Base-by-base conservation (phyloP, 1,140 invertebrate genomes). In the Drosophila lini region DNA sequence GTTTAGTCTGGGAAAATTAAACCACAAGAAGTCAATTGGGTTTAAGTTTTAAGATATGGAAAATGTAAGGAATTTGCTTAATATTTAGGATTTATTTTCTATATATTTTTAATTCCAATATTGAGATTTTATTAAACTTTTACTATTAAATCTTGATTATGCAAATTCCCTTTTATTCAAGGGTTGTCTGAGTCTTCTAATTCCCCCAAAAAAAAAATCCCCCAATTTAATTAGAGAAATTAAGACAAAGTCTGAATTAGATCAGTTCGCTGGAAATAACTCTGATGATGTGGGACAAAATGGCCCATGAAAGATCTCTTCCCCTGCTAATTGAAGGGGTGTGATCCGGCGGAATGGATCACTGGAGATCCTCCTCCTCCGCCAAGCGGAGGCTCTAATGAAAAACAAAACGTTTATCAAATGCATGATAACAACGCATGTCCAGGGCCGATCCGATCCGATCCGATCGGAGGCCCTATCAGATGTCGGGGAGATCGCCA, bases 331-430 rank as follows among this genome's bases (percentile, higher is more conserved):
- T 89, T 74, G 69, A 84, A 81, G 84, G 85, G 74, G 73, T 88
- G 83, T 82, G 79, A 85, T 86, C 81, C 22, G 36, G 7, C 50
- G 34, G 13, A 32, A 36, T 32, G 52, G 42, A 40, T 32, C 15
- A 44, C 34, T 63, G 47, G 28, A 28, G 61, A 65, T 42, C 47
- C 45, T 47, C 62, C 65, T 53, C 38, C 65, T 42, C 13, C 50
- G 36, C 56, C 25, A 28, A 28, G 50, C 28, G 34, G 41, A 58
- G 71, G 78, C 81, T 70, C 84, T 89, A 86, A 90, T 89, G 77
- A 90, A 90, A 90, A 89, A 89, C 85, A 89, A 90, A 89, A 90
- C 85, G 85, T 89, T 89, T 89, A 89, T 89, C 84, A 89, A 84
- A 80, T 67, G 77, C 77, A 83, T 79, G 84, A 89, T 81, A 89